Base-by-base conservation (phyloP, 2,113 vertebrate genomes). In the Sander vitreus region DNA sequence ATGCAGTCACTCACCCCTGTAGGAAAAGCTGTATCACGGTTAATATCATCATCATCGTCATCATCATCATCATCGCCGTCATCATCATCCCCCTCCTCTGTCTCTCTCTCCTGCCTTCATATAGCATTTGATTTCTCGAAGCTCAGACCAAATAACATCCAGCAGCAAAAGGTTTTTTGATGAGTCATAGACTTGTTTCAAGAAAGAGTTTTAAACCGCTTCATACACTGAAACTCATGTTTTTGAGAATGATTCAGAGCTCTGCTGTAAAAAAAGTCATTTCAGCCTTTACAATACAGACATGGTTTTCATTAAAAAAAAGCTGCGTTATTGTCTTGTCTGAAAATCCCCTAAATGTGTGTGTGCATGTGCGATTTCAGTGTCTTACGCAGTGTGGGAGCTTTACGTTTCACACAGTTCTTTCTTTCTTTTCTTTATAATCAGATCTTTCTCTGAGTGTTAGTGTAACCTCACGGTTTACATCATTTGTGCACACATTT, bases 1-100 rank as follows among this genome's bases (percentile, higher is more conserved):
- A 1, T 62, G 65, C 3, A 36, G 30, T 48, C 25, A 30, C 15
- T 53, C 15, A 63, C 16, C 51, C 39, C 23, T 10, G 16, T 65
- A 16, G 67, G 68, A 65, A 73, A 59, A 64, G 70, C 69, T 73
- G 73, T 71, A 73, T 84, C 80, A 80, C 2, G 39, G 39, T 43
- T 43, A 43, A 43, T 11, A 43, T 43, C 77, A 83, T 74, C 13
- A 4, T 16, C 60, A 12, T 64, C 60, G 3, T 54, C 39, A 6
- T 5, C 18, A 0, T 30, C n/a, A 25, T 76, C 12, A 18, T 43
- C 58, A 39, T 77, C 69, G 23, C 14, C 60, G 8, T 64, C 60
- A 8, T 54, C 39, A 6, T 5, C 18, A 0, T 30, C n/a, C 4
- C 8, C 8, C 21, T 45, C 2, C 30, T 58, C 10, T 43, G 10